Percentiles rank a stretch among this genome's conserved stretches.
phyloP scores from a whole-genome alignment of 1,140 invertebrate species.

The Calephelis nemesis region DNA sequence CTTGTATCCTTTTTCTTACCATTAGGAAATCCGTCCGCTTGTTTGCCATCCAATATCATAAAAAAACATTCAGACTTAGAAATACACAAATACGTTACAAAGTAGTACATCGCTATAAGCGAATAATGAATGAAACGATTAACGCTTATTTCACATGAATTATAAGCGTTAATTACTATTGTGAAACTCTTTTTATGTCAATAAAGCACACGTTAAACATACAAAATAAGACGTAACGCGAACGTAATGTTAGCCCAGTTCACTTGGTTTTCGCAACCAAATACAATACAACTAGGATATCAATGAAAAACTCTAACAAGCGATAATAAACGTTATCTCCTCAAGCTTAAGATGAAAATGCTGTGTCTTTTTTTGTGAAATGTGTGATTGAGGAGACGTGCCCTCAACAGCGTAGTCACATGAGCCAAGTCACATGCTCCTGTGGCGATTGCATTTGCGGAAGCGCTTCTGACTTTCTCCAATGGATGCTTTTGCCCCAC shows the following conservation, averaged over 20 bases:
- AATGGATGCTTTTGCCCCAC: slow-evolving; percentile 38
- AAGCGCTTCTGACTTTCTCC: slow-evolving; percentile 52
- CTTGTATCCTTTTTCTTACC: no score
- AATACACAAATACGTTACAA: not conserved
- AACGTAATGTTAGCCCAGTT: slow-evolving; percentile 53
- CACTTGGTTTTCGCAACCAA: slow-evolving; percentile 45
- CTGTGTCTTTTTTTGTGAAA: slow-evolving; percentile 1
- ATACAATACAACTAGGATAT: not conserved
- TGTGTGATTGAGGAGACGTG: slow-evolving; percentile 40
- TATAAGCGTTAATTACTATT: slow-evolving; percentile 50
- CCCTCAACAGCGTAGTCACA: slow-evolving; percentile 38
- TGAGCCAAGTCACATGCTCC: slow-evolving; percentile 56
- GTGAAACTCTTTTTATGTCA: slow-evolving; percentile 48
- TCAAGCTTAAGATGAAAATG: slow-evolving; percentile 12
- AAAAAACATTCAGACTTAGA: not conserved
- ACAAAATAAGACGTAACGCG: slow-evolving; percentile 49
- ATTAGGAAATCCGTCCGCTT: no score
- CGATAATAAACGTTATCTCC: slow-evolving; percentile 2
- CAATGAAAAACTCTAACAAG: slow-evolving; percentile 9
- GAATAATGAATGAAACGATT: not conserved
- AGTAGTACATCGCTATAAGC: no score
- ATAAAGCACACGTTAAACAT: slow-evolving; percentile 51
- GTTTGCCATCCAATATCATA: no score
- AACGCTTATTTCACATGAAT: slow-evolving; percentile 7
- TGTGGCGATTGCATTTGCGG: slow-evolving; percentile 45